A percentile compares a stretch with the other conserved stretches of the same genome.
These are phyloP conservation scores for Odontomyia ornata DNA, from an alignment of 2,888 invertebrate genomes.

Conservation along the genomic window DNA sequence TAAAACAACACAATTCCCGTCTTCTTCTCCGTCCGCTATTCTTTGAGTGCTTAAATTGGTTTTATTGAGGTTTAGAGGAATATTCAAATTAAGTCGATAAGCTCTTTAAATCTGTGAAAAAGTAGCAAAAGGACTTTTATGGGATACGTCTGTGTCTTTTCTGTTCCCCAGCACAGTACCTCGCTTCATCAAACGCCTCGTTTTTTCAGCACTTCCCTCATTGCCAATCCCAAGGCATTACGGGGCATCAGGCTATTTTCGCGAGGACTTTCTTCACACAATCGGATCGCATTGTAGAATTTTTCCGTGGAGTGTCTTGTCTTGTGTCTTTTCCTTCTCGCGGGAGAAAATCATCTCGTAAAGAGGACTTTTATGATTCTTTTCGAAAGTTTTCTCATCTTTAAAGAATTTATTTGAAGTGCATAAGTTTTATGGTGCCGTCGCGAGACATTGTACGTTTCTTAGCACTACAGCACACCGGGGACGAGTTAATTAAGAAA, in stretches of 20 bases:
- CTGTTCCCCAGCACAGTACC: not conserved
- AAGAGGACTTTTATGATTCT: conserved; percentile 43
- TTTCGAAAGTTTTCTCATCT: conserved; percentile 45
- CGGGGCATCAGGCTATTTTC: not conserved
- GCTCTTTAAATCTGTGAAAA: conserved; percentile 63
- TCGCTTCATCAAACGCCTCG: not conserved
- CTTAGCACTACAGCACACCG: conserved; percentile 13
- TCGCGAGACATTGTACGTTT: not conserved
- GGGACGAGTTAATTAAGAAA: conserved; percentile 39
- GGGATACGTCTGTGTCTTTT: conserved; percentile 49
- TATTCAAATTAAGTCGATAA: conserved; percentile 64
- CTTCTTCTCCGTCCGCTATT: conserved; percentile 7
- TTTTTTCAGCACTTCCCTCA: conserved; percentile 4
- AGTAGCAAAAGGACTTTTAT: conserved; percentile 54
- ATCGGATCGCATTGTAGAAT: not conserved
- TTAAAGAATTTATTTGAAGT: conserved; percentile 39
- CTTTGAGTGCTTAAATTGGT: conserved; percentile 49
- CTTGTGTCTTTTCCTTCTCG: conserved; percentile 13
- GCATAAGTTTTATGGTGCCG: conserved; percentile 18
- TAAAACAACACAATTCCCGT: not conserved
- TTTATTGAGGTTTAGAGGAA: conserved; percentile 53
- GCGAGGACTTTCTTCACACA: not conserved
- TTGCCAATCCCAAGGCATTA: not conserved
- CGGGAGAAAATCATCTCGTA: conserved; percentile 32
- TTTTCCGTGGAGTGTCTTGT: conserved; percentile 4